Evolutionary conservation across 1,140 invertebrate species (phyloP).

Genomic region (Zaprionus gabonicus): DNA sequence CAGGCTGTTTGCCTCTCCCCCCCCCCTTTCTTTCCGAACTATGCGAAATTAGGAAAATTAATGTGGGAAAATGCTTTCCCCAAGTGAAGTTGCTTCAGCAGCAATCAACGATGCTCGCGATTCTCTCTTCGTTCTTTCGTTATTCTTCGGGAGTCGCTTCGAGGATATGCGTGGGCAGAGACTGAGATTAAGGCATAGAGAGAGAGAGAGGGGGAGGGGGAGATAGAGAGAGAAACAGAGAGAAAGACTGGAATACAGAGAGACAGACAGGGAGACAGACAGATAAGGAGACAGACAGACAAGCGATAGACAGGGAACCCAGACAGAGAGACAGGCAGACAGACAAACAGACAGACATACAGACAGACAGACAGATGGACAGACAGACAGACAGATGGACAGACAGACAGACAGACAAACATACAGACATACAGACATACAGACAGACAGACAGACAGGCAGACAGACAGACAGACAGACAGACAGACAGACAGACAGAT

Average conservation of each 20-base stretch:
- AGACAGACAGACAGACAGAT: too few relatives aligned
- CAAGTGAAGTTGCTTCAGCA: conserved; percentile 52
- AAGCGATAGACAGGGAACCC: too few relatives aligned
- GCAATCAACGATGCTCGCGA: conserved; percentile 51
- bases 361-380: too few relatives aligned
- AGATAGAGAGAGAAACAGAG: not conserved
- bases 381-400: too few relatives aligned
- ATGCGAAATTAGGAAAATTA: conserved; percentile 83
- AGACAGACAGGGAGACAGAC: not conserved
- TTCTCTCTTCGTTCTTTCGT: not conserved
- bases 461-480: too few relatives aligned
- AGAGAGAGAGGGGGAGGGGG: not conserved
- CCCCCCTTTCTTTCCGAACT: not conserved
- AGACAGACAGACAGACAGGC: too few relatives aligned
- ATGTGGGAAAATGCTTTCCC: conserved; percentile 78
- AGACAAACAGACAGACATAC: too few relatives aligned
- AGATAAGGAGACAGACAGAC: too few relatives aligned
- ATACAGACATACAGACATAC: too few relatives aligned
- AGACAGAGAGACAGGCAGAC: too few relatives aligned
- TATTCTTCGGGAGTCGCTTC: not conserved
- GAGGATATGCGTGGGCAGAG: not conserved
- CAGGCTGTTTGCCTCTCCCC: not conserved
- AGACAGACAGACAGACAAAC: too few relatives aligned
- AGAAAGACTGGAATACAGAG: not conserved
- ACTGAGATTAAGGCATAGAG: not conserved